phyloP scores from a whole-genome alignment of 2,113 vertebrate genomes.

The Pangasianodon hypophthalmus region DNA sequence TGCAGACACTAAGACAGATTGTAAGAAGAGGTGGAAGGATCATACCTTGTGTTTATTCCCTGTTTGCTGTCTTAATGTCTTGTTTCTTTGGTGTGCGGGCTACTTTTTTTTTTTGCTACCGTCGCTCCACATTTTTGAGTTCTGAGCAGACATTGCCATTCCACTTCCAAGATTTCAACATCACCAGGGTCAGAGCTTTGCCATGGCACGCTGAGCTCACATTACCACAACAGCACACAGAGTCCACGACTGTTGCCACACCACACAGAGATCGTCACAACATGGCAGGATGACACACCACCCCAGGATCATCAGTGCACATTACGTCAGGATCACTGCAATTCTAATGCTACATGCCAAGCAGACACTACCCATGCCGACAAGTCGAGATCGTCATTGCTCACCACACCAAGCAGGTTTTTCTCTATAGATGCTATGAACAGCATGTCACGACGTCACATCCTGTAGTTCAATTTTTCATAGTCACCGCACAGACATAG shows the following conservation, averaged over 20 bases:
- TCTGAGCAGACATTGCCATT: conserved; percentile 63
- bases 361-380: conserved; percentile 14
- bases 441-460: conserved; percentile 29
- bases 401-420: conserved; percentile 29
- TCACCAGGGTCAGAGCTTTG: conserved; percentile 40
- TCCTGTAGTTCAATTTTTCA: conserved; percentile 15
- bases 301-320: conserved; percentile 41
- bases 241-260: conserved; percentile 29
- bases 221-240: conserved; percentile 37
- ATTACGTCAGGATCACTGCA: conserved; percentile 49
- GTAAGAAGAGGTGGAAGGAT: conserved; percentile 32
- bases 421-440: conserved; percentile 21
- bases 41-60: conserved; percentile 54
- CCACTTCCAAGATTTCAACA: conserved; percentile 54
- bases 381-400: conserved; percentile 36
- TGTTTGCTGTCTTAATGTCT: conserved; percentile 57
- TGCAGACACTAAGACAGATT: conserved; percentile 55
- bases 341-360: conserved; percentile 21
- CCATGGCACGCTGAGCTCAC: conserved; percentile 43
- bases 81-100: conserved; percentile 54
- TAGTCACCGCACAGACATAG: conserved; percentile 35
- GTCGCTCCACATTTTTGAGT: conserved; percentile 62
- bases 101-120: conserved; percentile 46
- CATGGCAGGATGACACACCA: conserved; percentile 63
- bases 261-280: conserved; percentile 6